Evolutionary conservation across 64 coral and sea anemone genomes (phyloP).

Genomic region (Stylophora pistillata): DNA sequence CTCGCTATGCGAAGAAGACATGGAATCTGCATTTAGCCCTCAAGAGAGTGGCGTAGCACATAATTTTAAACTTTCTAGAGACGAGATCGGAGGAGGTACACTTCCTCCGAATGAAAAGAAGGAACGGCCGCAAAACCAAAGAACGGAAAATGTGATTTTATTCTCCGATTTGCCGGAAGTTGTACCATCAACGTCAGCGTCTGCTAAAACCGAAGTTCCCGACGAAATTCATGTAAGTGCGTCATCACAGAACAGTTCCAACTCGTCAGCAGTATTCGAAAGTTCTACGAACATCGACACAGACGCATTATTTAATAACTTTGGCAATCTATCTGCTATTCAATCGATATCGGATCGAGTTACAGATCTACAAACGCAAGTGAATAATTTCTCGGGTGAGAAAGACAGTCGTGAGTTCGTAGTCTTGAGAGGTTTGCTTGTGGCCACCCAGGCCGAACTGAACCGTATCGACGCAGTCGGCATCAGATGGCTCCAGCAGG

Average conservation of each 20-base stretch:
- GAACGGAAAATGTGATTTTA: constrained; percentile 37
- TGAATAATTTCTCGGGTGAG: constrained; percentile 56
- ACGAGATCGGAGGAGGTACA: constrained; percentile 8
- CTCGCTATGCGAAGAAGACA: constrained; percentile 72
- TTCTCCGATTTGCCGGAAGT: constrained; percentile 66
- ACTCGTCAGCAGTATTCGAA: not conserved
- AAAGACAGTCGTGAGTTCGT: constrained; percentile 67
- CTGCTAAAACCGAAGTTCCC: not conserved
- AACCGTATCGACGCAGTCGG: constrained; percentile 49
- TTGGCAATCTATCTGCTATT: constrained; percentile 54
- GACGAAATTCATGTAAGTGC: not conserved
- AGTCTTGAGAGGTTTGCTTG: constrained; percentile 58
- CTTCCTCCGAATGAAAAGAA: constrained; percentile 3
- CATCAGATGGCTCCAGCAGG: constrained; percentile 66
- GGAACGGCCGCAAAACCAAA: not conserved
- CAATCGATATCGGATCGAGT: constrained; percentile 67
- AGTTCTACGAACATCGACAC: not conserved
- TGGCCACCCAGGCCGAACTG: constrained; percentile 67
- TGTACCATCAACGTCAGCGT: constrained; percentile 15
- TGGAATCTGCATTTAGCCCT: constrained; percentile 56
- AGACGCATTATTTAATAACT: constrained; percentile 49
- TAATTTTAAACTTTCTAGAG: constrained; percentile 25
- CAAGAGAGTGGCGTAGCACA: constrained; percentile 25
- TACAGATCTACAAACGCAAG: constrained; percentile 60
- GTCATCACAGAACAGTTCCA: constrained; percentile 14